Base-by-base conservation (phyloP, 2,888 invertebrate genomes). In the Marronus borbonicus region DNA sequence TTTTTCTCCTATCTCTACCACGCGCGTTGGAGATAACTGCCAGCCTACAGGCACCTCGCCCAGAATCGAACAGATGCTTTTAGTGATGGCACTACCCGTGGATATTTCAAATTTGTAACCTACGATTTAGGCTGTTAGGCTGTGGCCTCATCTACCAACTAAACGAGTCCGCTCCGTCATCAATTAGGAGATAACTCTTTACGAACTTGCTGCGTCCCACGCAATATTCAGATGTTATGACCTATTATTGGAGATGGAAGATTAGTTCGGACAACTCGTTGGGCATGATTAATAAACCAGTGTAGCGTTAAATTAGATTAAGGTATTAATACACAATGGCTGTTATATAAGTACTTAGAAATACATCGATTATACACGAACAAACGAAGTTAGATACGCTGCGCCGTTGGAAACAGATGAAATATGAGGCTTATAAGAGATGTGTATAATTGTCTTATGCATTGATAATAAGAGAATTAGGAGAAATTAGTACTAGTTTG, bases 161-260 rank as follows among this genome's bases (percentile, higher is more conserved):
- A 24, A n/a, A 68, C 50, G 14, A 28, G 24, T 58, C 50, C 50
- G 68, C n/a, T 3, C 49, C 49, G 50, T 50, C 68, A 68, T 68
- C 68, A 68, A 68, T 68, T 68, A 68, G 14, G 24, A 68, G 68
- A 68, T 68, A 68, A 68, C 3, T 50, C 50, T 14, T 68, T 68
- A 49, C 24, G 49, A 50, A 28, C 12, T 28, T 24, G 28, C 28
- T 68, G 50, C 50, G 17, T 17, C 49, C 68, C 12, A 68, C 50
- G 50, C 12, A 24, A 24, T 50, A 68, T 20, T 44, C 50, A 2
- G 24, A 50, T 5, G 17, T 50, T 68, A 68, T 50, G 50, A 68
- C 39, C 55, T 17, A 58, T 66, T 66, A 66, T 66, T 66, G 65
- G 20, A 66, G 65, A 66, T 66, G 65, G 20, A 44, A 66, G 65